Base-by-base conservation (phyloP, 2,888 invertebrate genomes). In the Diarsia rubi region DNA sequence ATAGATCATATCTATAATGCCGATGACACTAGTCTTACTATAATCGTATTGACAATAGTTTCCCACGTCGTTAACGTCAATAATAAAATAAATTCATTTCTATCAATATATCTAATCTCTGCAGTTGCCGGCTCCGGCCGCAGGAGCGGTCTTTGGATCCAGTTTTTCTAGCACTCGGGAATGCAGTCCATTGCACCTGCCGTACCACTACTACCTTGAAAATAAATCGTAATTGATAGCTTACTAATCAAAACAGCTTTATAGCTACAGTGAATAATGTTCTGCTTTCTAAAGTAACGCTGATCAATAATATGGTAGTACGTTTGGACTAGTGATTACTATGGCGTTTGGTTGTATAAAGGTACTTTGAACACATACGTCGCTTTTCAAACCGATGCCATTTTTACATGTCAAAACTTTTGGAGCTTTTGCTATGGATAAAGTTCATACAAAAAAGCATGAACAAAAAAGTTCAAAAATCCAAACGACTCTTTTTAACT, bases 131-230 rank as follows among this genome's bases (percentile, higher is more conserved):
- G 84, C 81, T 82, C 78, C 85, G 85, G 83, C 88, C 66, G 88
- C 87, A 88, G 88, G 89, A 90, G 91, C 91, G 85, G 86, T 91
- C 85, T 90, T 90, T 86, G 85, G 90, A 94, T 94, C 96, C 93
- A 95, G 95, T 96, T 96, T 95, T 95, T 95, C 95, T 94, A 93
- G 93, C 92, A 87, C 84, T 88, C 86, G 91, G 93, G 96, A 96
- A 96, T 96, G 96, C 93, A 91, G 95, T 94, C 92, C 86, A 90
- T 89, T 91, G 91, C 95, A 96, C 95, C 96, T 96, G 95, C 92
- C 91, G 82, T 69, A 86, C 84, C 72, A 86, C 87, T 83, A 81
- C 74, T 86, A 83, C 86, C 87, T 88, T 86, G 88, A 88, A 90
- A 90, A 90, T 90, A 88, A 90, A 90, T 91, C 87, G 82, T 83